Base-by-base conservation (phyloP, 2,888 invertebrate genomes). In the Calliphora vomitoria region DNA sequence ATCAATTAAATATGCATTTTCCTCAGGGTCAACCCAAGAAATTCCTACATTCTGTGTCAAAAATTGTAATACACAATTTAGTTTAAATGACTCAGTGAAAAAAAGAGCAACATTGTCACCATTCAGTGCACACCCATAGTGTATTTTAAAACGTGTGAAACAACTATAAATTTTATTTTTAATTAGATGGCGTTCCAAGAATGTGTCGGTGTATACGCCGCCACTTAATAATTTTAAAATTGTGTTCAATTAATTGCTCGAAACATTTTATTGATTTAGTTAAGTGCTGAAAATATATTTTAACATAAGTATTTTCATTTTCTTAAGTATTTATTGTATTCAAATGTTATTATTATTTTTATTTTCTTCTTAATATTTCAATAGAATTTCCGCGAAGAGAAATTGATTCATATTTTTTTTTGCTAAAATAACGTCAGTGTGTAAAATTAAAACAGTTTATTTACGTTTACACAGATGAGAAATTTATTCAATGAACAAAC, bases 181-280 rank as follows among this genome's bases (percentile, higher is more conserved):
- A 75, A 75, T 85, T 80, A 62, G 80, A 68, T 62, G 60, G 13
- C 53, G 44, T 85, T 85, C 69, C 41, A n/a, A 50, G 75, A 80
- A 75, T 75, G 68, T 81, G 80, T 75, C 55, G 75, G 85, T 75
- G 80, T 35, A 4, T 58, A 13, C 69, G 75, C 35, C 62, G 68
- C 44, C 80, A 76, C 62, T 71, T 69, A 75, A 64, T 55, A 55
- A 81, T 69, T 81, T 85, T n/a, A 35, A 75, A 69, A 85, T 72
- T 80, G 44, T 81, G 31, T 71, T 64, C 60, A 55, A 75, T 62
- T 85, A 75, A 85, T 89, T 82, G 62, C 41, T 90, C 89, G 11
- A 58, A 91, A 88, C 81, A 69, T 75, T 62, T 66, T 74, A 74
- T 82, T 69, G 50, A 85, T 87, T 87, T 84, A 31, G 58, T 69